Conservation (phyloP, 2,888 invertebrate genomes). For the Agelastica alni region DNA sequence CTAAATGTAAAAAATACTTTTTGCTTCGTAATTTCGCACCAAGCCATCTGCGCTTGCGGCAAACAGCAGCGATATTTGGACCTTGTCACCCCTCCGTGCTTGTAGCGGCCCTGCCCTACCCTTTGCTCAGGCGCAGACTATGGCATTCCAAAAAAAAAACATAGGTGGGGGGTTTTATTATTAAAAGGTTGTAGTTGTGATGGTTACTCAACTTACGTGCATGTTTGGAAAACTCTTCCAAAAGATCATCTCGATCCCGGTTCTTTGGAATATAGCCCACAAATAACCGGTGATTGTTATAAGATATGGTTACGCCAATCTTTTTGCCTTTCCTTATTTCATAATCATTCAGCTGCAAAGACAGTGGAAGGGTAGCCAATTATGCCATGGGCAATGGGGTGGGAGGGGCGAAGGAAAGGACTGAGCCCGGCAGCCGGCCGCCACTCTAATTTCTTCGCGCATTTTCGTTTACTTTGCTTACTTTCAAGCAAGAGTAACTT, state of each 20-base stretch:
- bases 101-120: constrained; percentile 58
- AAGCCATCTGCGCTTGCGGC: constrained; percentile 16
- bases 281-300: constrained; percentile 99
- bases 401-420: constrained; percentile 54
- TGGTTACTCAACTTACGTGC: constrained; percentile 87
- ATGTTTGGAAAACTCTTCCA: constrained; percentile 98
- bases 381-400: constrained; percentile 57
- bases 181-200: constrained; percentile 29
- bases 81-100: constrained; percentile 53
- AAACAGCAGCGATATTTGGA: constrained; percentile 44
- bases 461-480: constrained; percentile 39
- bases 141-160: constrained; percentile 45
- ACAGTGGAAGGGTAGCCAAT: constrained; percentile 80
- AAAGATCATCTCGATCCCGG: constrained; percentile 98
- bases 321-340: constrained; percentile 99
- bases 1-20: constrained; percentile 8
- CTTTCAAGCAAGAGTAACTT: constrained; percentile 9
- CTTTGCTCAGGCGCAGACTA: constrained; percentile 57
- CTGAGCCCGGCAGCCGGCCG: constrained; percentile 68
- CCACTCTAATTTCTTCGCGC: constrained; percentile 45
- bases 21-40: constrained; percentile 19
- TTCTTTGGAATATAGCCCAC: constrained; percentile 99
- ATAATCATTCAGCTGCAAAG: constrained; percentile 99
- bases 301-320: constrained; percentile 99
- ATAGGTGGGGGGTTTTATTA: too few relatives aligned